Conservation (phyloP, 2,113 vertebrate genomes). For the Lepus europaeus region DNA sequence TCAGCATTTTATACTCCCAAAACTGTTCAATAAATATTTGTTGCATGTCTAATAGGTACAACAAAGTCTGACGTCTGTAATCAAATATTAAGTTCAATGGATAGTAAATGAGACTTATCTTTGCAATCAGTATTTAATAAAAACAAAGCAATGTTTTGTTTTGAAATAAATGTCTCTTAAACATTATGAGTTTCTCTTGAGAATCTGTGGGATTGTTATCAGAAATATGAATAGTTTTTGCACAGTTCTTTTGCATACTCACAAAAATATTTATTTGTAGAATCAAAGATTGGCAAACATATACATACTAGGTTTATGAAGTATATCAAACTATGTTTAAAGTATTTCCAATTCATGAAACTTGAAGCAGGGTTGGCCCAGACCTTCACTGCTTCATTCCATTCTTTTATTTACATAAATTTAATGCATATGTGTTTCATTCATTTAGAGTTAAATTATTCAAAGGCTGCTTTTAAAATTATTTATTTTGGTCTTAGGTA, state of each 20-base stretch:
- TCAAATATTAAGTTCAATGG: constrained; percentile 57
- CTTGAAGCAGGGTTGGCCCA: neutral
- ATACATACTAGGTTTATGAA: constrained; percentile 18
- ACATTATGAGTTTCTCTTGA: constrained; percentile 17
- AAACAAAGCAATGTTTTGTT: constrained; percentile 66
- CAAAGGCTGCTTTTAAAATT: constrained; percentile 65
- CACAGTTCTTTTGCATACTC: constrained; percentile 23
- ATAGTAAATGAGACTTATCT: constrained; percentile 27
- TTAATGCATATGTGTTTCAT: constrained; percentile 53
- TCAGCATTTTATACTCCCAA: constrained; percentile 29
- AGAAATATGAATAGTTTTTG: constrained; percentile 39
- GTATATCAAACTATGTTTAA: constrained; percentile 52
- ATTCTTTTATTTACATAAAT: constrained; percentile 48
- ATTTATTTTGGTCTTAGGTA: constrained; percentile 73
- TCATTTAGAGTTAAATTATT: constrained; percentile 68
- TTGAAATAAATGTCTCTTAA: constrained; percentile 63
- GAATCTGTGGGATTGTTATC: constrained; percentile 51
- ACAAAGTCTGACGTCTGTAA: constrained; percentile 61
- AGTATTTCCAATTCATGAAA: constrained; percentile 64
- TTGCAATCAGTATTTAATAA: constrained; percentile 63
- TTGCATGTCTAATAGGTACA: constrained; percentile 40
- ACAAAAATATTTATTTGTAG: constrained; percentile 64
- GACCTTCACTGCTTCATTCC: constrained; percentile 55
- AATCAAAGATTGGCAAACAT: constrained; percentile 31
- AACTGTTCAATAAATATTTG: constrained; percentile 52